Evolutionary conservation across 1,140 invertebrate genomes (phyloP), one percentile per base, ranked within the genome.

Genomic region (Whitmania pigra): DNA sequence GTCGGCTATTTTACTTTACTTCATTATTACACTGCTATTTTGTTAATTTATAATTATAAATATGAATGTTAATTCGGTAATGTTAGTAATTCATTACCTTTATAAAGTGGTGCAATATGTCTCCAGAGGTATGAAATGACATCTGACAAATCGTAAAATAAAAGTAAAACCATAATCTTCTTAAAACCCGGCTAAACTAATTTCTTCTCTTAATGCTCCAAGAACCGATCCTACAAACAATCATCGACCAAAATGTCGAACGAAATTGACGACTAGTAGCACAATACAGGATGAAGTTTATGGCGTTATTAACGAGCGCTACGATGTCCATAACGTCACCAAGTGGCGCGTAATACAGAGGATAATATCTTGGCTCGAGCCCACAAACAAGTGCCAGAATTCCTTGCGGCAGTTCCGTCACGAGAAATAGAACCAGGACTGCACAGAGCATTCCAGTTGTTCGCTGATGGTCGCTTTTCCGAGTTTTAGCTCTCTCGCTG

Each of bases 201-300:
- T 20, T 63, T 13, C 22, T 31, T 15, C 57, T 25, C 15, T 25
- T 63, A 13, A 1, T 31, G 29, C 29, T 6, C 22, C 57, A 49
- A 49, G 43, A 49, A 49, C 43, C 43, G 15, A 49, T 15, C 43
- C 13, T 49, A 17, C 43, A 49, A 17, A 49, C 43, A 49, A 49
- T 49, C 57, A 63, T 63, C 57, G 22, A 25, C 57, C 57, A 63
- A 77, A 94, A 93, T 0, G 91, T 92, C 49, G 87, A 86, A 15
- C 93, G 84, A 80, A 96, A 96, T 83, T 94, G 92, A 36, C 89
- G 84, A 63, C 90, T 93, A 93, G 95, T 96, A 31, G 89, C 87
- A 75, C 93, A 95, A 79, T 96, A 96, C 2, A 96, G 84, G 43
- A 95, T 87, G 78, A 96, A 96, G 78, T 94, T 94, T 36, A 96